Evolutionary conservation across 2,888 invertebrate genomes (phyloP).

Genomic region (Charanyca ferruginea): DNA sequence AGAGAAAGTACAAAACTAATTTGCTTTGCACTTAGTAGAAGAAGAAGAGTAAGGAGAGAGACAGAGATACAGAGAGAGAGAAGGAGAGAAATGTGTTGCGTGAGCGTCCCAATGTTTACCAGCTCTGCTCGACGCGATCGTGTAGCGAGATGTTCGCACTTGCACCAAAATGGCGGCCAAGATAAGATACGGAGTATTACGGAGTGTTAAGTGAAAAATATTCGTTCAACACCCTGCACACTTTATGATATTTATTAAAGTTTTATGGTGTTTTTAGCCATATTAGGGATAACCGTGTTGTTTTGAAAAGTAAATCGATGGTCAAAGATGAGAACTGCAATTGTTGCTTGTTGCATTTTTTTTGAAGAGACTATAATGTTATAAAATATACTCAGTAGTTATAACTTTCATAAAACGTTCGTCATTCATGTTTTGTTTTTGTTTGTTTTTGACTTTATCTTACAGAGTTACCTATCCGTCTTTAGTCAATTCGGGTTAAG

Average conservation of each 20-base stretch:
- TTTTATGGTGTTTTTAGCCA: conserved; percentile 21
- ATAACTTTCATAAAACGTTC: too few relatives aligned
- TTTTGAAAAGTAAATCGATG: neutral
- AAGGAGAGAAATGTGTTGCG: too few relatives aligned
- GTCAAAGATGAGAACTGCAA: neutral
- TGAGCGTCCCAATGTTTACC: conserved; percentile 17
- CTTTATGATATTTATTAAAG: conserved; percentile 48
- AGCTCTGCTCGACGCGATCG: conserved; percentile 53
- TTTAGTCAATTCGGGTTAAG: too few relatives aligned
- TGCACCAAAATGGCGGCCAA: conserved; percentile 64
- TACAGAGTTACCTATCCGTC: too few relatives aligned
- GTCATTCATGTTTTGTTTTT: too few relatives aligned
- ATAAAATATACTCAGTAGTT: too few relatives aligned
- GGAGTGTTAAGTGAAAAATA: conserved; percentile 70
- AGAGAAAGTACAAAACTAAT: too few relatives aligned
- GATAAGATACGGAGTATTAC: conserved; percentile 68
- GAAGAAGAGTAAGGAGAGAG: too few relatives aligned
- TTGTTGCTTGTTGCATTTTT: neutral
- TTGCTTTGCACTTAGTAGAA: neutral
- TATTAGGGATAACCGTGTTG: conserved; percentile 7
- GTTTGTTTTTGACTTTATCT: too few relatives aligned
- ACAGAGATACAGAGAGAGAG: too few relatives aligned
- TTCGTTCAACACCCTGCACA: conserved; percentile 42
- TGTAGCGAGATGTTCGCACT: conserved; percentile 57
- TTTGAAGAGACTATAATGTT: too few relatives aligned